phyloP scores from a whole-genome alignment of 1,140 invertebrate genomes.

The Stenopsyche tienmushanensis region DNA sequence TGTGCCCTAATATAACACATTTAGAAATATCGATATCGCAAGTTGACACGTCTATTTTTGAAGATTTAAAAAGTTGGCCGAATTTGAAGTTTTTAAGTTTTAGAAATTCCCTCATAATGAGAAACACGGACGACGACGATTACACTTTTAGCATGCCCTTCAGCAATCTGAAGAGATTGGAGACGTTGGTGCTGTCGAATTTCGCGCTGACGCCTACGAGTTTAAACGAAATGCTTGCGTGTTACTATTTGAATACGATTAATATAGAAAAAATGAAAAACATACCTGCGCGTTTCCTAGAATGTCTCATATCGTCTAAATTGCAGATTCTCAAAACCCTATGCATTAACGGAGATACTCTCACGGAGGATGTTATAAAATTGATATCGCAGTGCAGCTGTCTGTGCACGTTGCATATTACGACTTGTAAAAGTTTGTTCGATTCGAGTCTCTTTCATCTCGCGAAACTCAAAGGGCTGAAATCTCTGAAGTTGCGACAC shows the following conservation, averaged over 20 bases:
- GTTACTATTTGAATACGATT: conserved; percentile 52
- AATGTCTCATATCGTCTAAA: conserved; percentile 51
- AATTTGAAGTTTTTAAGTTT: conserved; percentile 56
- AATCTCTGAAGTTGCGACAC: conserved; percentile 54
- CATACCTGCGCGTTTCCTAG: conserved; percentile 54
- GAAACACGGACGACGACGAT: conserved; percentile 47
- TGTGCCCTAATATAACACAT: conserved; percentile 55
- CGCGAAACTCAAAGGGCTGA: conserved; percentile 51
- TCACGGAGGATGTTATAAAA: conserved; percentile 54
- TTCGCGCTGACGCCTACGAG: conserved; percentile 53
- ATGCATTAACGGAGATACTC: conserved; percentile 54
- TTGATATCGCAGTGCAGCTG: conserved; percentile 52
- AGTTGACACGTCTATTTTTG: conserved; percentile 56
- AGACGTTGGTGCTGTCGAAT: conserved; percentile 54
- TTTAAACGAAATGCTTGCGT: conserved; percentile 53
- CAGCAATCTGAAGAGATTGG: conserved; percentile 51
- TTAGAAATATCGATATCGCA: conserved; percentile 58
- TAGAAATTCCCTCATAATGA: conserved; percentile 52
- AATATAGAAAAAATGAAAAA: conserved; percentile 59
- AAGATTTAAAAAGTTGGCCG: conserved; percentile 54
- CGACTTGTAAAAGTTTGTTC: conserved; percentile 56
- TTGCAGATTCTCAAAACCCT: conserved; percentile 50
- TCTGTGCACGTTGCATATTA: conserved; percentile 53
- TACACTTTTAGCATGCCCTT: conserved; percentile 55
- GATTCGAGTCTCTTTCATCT: conserved; percentile 54